A percentile compares a stretch with the other conserved stretches of the same genome.
Conservation (phyloP, 2,113 vertebrate genomes). For the Blennius ocellaris region DNA sequence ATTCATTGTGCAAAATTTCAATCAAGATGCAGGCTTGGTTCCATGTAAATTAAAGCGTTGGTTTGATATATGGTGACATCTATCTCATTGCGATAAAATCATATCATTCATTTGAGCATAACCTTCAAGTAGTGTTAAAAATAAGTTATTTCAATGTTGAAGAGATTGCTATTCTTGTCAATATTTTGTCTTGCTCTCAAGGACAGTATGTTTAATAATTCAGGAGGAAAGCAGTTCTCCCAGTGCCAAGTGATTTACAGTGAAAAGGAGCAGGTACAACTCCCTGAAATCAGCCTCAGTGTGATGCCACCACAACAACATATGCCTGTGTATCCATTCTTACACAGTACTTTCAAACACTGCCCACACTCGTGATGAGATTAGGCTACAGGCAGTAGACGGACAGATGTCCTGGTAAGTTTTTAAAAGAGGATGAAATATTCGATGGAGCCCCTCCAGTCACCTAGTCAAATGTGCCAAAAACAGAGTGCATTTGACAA, state of each 20-base stretch:
- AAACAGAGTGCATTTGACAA: conserved; percentile 16
- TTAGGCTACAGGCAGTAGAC: conserved; percentile 30
- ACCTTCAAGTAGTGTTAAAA: conserved; percentile 39
- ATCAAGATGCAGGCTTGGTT: conserved; percentile 11
- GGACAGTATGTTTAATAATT: conserved; percentile 73
- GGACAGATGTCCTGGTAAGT: conserved; percentile 12
- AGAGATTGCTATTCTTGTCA: conserved; percentile 54
- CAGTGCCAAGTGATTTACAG: conserved; percentile 50
- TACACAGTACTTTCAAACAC: too few species aligned
- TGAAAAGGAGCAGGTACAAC: conserved; percentile 31
- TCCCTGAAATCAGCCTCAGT: conserved; percentile 34
- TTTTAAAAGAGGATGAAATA: conserved; percentile 53
- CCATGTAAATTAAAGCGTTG: conserved; percentile 5
- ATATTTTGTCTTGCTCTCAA: conserved; percentile 64
- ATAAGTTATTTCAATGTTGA: conserved; percentile 15
- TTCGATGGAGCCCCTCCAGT: conserved; percentile 40
- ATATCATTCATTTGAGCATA: conserved; percentile 9
- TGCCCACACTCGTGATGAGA: conserved; percentile 18
- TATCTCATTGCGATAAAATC: conserved; percentile 9
- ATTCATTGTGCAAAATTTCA: conserved; percentile 17
- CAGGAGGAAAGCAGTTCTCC: conserved; percentile 45
- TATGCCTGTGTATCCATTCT: too few species aligned
- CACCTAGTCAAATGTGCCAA: conserved; percentile 52
- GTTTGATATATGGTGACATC: conserved; percentile 24
- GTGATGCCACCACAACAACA: conserved; percentile 19